Evolutionary conservation across 2,888 invertebrate species (phyloP).

Genomic region (Meteorus cinctellus): DNA sequence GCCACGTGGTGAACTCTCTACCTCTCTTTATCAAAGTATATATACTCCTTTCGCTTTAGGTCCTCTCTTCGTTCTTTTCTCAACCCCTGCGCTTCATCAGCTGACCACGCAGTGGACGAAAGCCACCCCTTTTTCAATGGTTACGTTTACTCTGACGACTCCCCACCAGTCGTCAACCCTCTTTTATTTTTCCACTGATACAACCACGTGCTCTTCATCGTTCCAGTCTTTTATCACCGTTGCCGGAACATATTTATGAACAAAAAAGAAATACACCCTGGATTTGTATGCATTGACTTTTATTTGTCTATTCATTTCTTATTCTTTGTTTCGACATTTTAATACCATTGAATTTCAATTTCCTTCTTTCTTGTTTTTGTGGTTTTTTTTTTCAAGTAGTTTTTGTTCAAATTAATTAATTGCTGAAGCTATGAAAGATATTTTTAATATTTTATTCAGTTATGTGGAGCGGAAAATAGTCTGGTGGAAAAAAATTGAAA

Average conservation of each 20-base stretch:
- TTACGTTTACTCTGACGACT: slow-evolving; percentile 45
- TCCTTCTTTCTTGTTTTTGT: not conserved
- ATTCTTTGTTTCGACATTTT: slow-evolving; percentile 10
- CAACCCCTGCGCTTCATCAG: slow-evolving; percentile 57
- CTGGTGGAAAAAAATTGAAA: slow-evolving; percentile 1
- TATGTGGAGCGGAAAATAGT: slow-evolving; percentile 18
- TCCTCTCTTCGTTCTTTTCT: slow-evolving; percentile 19
- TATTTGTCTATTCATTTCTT: slow-evolving; percentile 26
- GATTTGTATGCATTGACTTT: not conserved
- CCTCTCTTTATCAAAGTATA: slow-evolving; percentile 22
- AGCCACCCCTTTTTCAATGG: slow-evolving; percentile 54
- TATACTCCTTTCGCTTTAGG: not conserved
- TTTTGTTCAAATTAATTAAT: slow-evolving; percentile 16
- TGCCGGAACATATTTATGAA: not conserved
- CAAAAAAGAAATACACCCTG: not conserved
- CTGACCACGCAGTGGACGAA: slow-evolving; percentile 71
- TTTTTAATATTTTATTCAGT: slow-evolving; percentile 11
- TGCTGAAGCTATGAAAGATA: slow-evolving; percentile 1
- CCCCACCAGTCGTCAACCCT: slow-evolving; percentile 5
- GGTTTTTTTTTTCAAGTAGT: slow-evolving; percentile 17
- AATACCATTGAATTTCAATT: slow-evolving; percentile 14
- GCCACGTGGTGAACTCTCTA: slow-evolving; percentile 66
- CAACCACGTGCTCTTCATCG: slow-evolving; percentile 44
- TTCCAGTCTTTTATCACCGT: not conserved
- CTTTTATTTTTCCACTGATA: slow-evolving; percentile 4